phyloP scores from a whole-genome alignment of 2,797 vertebrate genomes.

The Lagothrix lagotricha region DNA sequence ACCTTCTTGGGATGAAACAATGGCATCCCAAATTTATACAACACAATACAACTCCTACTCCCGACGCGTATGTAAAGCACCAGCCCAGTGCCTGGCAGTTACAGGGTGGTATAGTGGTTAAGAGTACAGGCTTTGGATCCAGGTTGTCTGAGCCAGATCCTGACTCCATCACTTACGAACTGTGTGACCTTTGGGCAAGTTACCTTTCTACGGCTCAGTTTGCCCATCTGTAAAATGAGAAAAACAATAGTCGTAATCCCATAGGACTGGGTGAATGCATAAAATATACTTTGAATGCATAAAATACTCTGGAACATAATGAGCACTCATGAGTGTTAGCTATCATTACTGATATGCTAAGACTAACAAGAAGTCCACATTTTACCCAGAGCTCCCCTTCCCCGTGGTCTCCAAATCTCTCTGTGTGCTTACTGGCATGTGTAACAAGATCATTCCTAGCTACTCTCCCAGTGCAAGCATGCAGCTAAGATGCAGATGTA shows the following conservation, averaged over 20 bases:
- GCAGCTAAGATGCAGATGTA: neutral
- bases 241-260: neutral
- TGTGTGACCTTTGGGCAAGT: neutral
- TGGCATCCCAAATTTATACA: neutral
- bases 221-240: neutral
- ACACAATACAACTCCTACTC: neutral
- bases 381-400: neutral
- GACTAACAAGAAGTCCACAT: neutral
- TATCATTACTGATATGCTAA: neutral
- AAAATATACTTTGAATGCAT: neutral
- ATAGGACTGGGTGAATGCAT: neutral
- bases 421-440: neutral
- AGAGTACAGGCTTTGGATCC: neutral
- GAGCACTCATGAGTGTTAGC: neutral
- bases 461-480: neutral
- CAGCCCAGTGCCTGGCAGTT: neutral
- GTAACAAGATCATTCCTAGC: no score
- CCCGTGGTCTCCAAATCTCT: neutral
- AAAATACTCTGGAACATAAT: neutral
- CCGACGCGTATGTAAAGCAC: fast-evolving
- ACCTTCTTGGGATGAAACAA: neutral
- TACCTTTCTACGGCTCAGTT: neutral
- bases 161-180: neutral
- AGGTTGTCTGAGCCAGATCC: neutral
- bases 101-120: fast-evolving